Evolutionary conservation across 2,797 vertebrate genomes (phyloP), one percentile per base, ranked within the genome.

Genomic region (Protosalanx chinensis): DNA sequence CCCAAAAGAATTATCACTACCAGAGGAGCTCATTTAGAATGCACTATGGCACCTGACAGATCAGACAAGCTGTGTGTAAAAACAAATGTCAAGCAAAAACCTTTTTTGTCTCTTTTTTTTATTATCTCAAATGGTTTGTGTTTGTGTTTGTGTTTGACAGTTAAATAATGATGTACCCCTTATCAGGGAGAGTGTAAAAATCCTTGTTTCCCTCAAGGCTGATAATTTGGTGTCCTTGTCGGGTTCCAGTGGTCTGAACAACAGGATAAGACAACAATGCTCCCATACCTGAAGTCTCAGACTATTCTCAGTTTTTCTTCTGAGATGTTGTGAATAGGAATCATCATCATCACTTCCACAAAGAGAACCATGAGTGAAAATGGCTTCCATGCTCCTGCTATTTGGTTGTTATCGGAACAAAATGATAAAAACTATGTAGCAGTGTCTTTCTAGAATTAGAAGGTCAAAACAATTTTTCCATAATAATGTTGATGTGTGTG

Each of bases 111-210:
- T 7, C 8, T 0, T 37, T 7, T 72, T 41, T 6, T 71, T 81
- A 27, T 84, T 79, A 86, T 87, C 78, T 80, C 64, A 56, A 81
- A 78, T 56, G 29, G 58, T 77, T 49, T 1, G 72, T 75, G n/a
- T n/a, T n/a, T n/a, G n/a, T 84, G 80, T 80, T 72, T 23, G 13
- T 57, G 49, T 37, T 67, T 82, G 85, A 82, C 79, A 79, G 76
- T 79, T 80, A 85, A 87, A 87, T 88, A 85, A 84, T 83, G 81
- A 78, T 23, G 70, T 2, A 51, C 73, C 72, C 76, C 87, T 84
- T 82, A 86, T 79, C 58, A 72, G 51, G 68, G 29, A 30, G 75
- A 73, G 76, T 70, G 75, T 74, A 79, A 77, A 60, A 76, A 71
- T 23, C 57, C 37, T 59, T 74, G 81, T 84, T 87, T 84, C 83